Base-by-base conservation (phyloP, 2,113 vertebrate species). In the Acrocephalus kingi region DNA sequence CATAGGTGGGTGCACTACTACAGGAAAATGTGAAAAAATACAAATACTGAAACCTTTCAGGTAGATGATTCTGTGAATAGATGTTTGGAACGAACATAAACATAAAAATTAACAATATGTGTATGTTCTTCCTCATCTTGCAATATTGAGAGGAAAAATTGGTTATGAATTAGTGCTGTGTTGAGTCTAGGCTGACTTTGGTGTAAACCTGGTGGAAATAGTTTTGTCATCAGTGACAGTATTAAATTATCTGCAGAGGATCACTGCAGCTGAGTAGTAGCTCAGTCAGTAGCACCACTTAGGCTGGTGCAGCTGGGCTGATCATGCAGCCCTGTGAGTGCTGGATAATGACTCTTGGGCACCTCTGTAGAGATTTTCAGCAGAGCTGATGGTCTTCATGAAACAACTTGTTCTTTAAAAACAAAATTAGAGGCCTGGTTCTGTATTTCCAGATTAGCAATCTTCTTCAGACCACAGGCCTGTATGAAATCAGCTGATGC, bases 61-160 rank as follows among this genome's bases (percentile, higher is more conserved):
- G 15, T 24, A 49, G 67, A 5, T 45, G 33, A 15, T 27, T 85
- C 52, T 74, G 37, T 56, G 46, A 62, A 69, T 10, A 73, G 28
- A 22, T 49, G 27, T 48, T 66, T 77, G 31, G 41, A 84, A 62
- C 24, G 43, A 43, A 35, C 30, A 49, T 25, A 45, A 30, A 52
- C 16, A 28, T 48, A 48, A 56, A 61, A 71, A 61, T 30, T 48
- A n/a, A 13, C 6, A 2, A 9, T 1, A 4, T 1, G 1, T 7
- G 9, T 20, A 4, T 24, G 43, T 13, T 75, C 78, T 76, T 31
- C 24, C 21, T 15, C 27, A 18, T 62, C 13, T 87, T 72, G 33
- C 7, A 59, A 12, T 19, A 15, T 11, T 93, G 15, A 72, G 46
- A 87, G 55, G 37, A 48, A 59, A 87, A 72, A 21, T 19, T 66